Conservation (phyloP, 2,113 vertebrate species). For the Leuciscus idus region DNA sequence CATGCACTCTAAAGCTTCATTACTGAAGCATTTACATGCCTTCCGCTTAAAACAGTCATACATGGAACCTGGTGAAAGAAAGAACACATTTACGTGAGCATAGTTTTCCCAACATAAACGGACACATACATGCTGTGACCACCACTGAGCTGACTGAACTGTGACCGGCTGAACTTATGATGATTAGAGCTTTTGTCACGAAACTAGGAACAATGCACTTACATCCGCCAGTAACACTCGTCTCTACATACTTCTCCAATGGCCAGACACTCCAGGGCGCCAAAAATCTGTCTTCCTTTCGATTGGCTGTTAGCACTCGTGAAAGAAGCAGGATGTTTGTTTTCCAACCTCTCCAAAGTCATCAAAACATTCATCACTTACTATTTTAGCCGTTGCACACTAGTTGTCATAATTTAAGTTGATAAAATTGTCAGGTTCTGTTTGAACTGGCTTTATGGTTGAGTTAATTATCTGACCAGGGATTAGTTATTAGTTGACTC, state of each 20-base stretch:
- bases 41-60: slow-evolving; percentile 42
- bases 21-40: slow-evolving; percentile 49
- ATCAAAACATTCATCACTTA: slow-evolving; percentile 48
- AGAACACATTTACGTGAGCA: slow-evolving; percentile 43
- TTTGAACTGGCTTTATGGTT: slow-evolving; percentile 60
- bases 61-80: slow-evolving; percentile 39
- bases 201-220: slow-evolving; percentile 22
- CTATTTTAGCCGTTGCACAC: slow-evolving; percentile 26
- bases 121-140: slow-evolving; percentile 33
- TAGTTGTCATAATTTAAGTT: slow-evolving; percentile 55
- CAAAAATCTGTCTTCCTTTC: slow-evolving; percentile 44
- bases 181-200: slow-evolving; percentile 47
- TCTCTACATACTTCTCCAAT: slow-evolving; percentile 33
- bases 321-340: slow-evolving; percentile 44
- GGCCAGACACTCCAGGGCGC: slow-evolving; percentile 43
- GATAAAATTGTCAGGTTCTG: slow-evolving; percentile 57
- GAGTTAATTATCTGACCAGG: slow-evolving; percentile 62
- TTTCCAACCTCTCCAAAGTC: slow-evolving; percentile 45
- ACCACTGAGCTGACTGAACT: slow-evolving; percentile 35
- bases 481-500: slow-evolving; percentile 57
- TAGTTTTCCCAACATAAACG: neutral
- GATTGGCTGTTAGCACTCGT: slow-evolving; percentile 40
- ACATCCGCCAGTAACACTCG: slow-evolving; percentile 39
- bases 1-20: slow-evolving; percentile 10
- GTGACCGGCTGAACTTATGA: slow-evolving; percentile 30